phyloP scores from a whole-genome alignment of 2,888 invertebrate species.

The Aspidiotus destructor region DNA sequence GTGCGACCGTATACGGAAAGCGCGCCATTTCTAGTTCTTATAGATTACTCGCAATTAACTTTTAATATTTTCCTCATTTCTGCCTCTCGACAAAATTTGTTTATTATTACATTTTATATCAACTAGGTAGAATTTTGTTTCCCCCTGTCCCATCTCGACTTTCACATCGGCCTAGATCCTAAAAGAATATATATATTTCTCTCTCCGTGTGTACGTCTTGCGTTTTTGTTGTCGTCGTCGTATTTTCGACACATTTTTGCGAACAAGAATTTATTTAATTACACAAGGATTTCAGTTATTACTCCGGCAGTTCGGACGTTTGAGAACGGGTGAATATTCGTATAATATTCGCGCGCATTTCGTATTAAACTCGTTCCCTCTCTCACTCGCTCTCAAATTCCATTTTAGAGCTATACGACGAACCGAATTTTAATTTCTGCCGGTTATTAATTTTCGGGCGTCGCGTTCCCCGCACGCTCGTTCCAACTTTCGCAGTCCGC shows the following conservation, averaged over 20 bases:
- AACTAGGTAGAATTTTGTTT: not conserved
- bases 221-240: too few relatives aligned
- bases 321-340: conserved; percentile 12
- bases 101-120: conserved; percentile 2
- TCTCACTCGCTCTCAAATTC: conserved; percentile 24
- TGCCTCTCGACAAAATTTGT: not conserved
- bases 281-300: conserved; percentile 26
- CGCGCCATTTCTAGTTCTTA: too few relatives aligned
- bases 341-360: conserved; percentile 12
- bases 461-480: conserved; percentile 13
- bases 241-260: not conserved
- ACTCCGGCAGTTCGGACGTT: conserved; percentile 25
- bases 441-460: conserved; percentile 32
- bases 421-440: conserved; percentile 31
- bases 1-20: too few relatives aligned
- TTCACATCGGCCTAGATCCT: not conserved
- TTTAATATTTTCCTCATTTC: conserved; percentile 1
- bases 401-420: conserved; percentile 18
- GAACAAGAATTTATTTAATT: conserved; percentile 30
- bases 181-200: too few relatives aligned
- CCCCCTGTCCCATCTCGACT: not conserved
- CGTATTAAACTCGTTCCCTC: conserved; percentile 13
- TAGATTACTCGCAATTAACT: conserved; percentile 1
- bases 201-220: too few relatives aligned
- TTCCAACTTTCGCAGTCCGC: not conserved